Percentiles rank a stretch among this genome's conserved stretches.
Conservation (phyloP, 2,888 invertebrate species). For the Biston stratarius region DNA sequence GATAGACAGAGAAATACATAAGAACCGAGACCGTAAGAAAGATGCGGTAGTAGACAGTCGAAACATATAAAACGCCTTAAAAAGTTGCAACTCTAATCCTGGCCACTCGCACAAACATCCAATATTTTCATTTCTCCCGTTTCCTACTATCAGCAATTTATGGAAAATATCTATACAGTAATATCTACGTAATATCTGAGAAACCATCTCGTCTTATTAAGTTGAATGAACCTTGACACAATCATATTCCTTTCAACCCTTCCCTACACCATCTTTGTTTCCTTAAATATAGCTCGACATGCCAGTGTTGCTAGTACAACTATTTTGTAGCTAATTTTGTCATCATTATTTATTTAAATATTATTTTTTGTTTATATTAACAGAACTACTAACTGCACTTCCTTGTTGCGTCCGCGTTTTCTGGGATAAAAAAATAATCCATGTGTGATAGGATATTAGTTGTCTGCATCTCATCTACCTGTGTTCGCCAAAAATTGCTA, state of each 20-base stretch:
- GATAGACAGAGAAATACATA: too few species aligned
- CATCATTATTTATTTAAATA: background rate
- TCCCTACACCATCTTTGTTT: slow-evolving; percentile 24
- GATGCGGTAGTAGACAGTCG: too few species aligned
- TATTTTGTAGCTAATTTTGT: background rate
- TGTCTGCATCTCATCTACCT: too few species aligned
- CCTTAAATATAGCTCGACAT: slow-evolving; percentile 11
- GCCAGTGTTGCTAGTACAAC: slow-evolving; percentile 15
- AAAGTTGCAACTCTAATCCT: background rate
- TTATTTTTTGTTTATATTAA: background rate
- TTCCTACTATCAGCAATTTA: slow-evolving; percentile 7
- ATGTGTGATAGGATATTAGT: too few species aligned
- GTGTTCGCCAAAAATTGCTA: too few species aligned
- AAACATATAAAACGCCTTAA: too few species aligned
- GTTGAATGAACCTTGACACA: slow-evolving; percentile 22
- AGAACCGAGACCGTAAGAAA: too few species aligned
- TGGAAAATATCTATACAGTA: slow-evolving; percentile 8
- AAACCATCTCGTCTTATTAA: slow-evolving; percentile 18
- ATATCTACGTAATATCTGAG: slow-evolving; percentile 18
- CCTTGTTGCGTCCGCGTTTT: too few species aligned
- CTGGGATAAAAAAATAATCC: too few species aligned
- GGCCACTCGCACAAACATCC: background rate
- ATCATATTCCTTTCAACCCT: slow-evolving; percentile 27
- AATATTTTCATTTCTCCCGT: slow-evolving; percentile 5
- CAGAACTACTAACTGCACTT: too few species aligned